Conservation (phyloP, 2,888 invertebrate genomes). For the Archaeoteleia sp. region DNA sequence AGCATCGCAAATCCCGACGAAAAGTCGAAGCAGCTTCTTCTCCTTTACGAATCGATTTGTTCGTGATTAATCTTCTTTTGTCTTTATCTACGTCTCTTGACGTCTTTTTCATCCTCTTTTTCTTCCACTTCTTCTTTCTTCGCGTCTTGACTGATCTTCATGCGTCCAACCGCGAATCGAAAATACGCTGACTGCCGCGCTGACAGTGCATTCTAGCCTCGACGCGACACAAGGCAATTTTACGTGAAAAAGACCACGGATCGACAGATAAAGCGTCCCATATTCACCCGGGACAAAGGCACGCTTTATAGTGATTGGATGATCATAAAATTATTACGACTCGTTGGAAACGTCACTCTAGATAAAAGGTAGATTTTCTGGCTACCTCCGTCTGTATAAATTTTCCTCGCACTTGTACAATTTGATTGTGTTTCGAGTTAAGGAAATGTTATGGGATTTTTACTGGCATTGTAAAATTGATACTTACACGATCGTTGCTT, state of each 20-base stretch:
- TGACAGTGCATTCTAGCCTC: conserved; percentile 36
- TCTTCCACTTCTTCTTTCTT: conserved; percentile 23
- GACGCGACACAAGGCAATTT: conserved; percentile 42
- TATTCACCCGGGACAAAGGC: conserved; percentile 28
- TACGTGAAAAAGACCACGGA: conserved; percentile 37
- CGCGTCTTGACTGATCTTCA: conserved; percentile 11
- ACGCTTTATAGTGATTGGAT: conserved; percentile 25
- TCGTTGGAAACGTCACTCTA: conserved; percentile 21
- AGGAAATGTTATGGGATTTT: conserved; percentile 25
- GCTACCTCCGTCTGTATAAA: background rate
- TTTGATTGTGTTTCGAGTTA: conserved; percentile 11
- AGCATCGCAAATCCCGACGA: conserved; percentile 22
- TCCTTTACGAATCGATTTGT: conserved; percentile 14
- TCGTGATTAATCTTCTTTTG: conserved; percentile 21
- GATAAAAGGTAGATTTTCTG: conserved; percentile 12
- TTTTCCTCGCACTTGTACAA: background rate
- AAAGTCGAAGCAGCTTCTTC: conserved; percentile 42
- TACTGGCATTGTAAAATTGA: conserved; percentile 5
- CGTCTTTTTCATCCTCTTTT: conserved; percentile 13
- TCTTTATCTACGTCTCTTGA: conserved; percentile 5
- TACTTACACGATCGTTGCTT: conserved; percentile 9
- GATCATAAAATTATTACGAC: conserved; percentile 40
- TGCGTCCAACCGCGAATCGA: conserved; percentile 16
- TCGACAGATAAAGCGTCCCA: conserved; percentile 24
- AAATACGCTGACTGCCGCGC: conserved; percentile 40